These are phyloP conservation scores for Macaca fascicularis DNA, from an alignment of 2,113 vertebrate species.

Conservation along the genomic window DNA sequence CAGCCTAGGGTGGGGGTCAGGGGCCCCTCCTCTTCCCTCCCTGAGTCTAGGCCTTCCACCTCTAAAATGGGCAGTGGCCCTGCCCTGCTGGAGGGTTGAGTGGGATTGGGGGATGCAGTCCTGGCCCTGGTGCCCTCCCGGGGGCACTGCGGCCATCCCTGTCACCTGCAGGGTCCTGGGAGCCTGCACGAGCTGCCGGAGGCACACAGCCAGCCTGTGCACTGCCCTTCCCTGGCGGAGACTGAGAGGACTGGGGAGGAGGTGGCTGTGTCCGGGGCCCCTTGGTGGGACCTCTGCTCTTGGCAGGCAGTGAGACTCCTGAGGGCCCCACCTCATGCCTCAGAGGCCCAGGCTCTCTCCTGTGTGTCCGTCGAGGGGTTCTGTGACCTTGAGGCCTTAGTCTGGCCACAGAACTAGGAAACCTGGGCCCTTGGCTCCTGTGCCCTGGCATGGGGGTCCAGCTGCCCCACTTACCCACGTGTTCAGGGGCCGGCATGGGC, in stretches of 20 bases:
- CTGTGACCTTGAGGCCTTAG: neutral
- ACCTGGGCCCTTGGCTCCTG: fast-evolving
- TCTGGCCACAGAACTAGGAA: neutral
- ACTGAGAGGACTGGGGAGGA: neutral
- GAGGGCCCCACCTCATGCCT: no score
- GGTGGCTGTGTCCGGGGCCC: fast-evolving
- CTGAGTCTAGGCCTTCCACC: neutral
- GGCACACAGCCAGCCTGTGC: neutral
- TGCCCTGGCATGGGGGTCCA: neutral
- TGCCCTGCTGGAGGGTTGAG: neutral
- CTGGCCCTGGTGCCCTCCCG: neutral
- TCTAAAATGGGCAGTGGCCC: neutral
- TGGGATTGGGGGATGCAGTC: neutral
- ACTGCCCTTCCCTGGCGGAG: fast-evolving
- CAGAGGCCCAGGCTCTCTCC: neutral
- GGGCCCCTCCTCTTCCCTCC: neutral
- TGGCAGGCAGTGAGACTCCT: neutral
- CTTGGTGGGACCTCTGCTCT: neutral
- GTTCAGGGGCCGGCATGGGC: neutral
- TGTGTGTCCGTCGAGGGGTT: fast-evolving
- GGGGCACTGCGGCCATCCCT: neutral
- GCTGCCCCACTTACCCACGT: fast-evolving
- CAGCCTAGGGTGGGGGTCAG: neutral
- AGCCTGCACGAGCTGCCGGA: neutral
- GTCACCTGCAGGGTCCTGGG: neutral